A percentile compares a stretch with the other conserved stretches of the same genome.
These are phyloP conservation scores for Pogonus chalceus DNA, from an alignment of 1,140 invertebrate species.

Conservation along the genomic window DNA sequence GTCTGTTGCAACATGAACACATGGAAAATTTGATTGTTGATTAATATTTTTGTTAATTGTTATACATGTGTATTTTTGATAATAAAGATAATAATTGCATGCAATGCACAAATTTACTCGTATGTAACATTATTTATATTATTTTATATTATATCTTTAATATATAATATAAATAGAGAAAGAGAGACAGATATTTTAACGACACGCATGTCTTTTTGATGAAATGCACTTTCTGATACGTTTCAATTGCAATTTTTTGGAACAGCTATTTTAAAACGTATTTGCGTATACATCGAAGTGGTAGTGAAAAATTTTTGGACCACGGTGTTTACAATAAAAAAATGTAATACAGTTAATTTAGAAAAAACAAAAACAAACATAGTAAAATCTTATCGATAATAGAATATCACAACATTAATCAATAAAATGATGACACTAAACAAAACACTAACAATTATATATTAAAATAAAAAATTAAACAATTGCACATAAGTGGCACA, in stretches of 20 bases:
- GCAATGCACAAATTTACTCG: no score
- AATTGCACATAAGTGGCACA: slow-evolving; percentile 24
- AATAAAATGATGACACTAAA: slow-evolving; percentile 5
- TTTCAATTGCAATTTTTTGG: background rate
- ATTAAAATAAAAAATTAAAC: slow-evolving; percentile 17
- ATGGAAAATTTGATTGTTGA: slow-evolving; percentile 3
- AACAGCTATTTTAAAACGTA: background rate
- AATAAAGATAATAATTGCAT: background rate
- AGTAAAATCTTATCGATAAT: background rate
- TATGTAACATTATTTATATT: no score
- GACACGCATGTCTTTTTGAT: no score
- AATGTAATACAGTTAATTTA: background rate
- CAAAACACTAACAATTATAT: slow-evolving; percentile 3
- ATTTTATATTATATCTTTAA: background rate
- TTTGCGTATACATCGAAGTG: background rate
- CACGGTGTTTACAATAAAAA: background rate
- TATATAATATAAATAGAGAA: no score
- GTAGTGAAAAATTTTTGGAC: background rate
- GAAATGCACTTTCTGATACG: slow-evolving; percentile 1
- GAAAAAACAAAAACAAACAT: background rate
- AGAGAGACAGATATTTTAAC: background rate
- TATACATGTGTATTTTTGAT: background rate
- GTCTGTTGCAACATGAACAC: background rate
- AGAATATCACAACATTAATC: slow-evolving; percentile 2
- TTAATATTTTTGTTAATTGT: background rate